These are phyloP conservation scores for Cantharis flavilabris DNA, from an alignment of 2,888 invertebrate genomes.

Conservation along the genomic window DNA sequence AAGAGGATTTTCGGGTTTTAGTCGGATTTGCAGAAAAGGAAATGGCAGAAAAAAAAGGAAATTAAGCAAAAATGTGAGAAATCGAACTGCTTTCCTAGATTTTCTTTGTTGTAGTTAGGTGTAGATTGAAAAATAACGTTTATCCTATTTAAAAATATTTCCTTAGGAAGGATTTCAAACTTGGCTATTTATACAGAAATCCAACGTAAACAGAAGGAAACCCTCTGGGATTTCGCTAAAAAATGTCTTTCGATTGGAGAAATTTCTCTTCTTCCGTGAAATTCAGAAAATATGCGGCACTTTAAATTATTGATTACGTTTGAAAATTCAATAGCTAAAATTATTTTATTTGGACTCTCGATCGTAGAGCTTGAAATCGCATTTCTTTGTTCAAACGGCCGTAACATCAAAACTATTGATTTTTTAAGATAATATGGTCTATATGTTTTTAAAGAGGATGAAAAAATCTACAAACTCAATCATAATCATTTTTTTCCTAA, in stretches of 20 bases:
- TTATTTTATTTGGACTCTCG: too few species aligned
- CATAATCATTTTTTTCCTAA: too few species aligned
- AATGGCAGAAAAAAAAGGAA: background rate
- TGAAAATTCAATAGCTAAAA: too few species aligned
- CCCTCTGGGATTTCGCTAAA: background rate
- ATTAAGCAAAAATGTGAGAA: background rate
- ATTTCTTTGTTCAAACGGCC: too few species aligned
- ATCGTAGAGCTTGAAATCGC: too few species aligned
- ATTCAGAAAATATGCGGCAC: too few species aligned
- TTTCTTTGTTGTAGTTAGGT: too few species aligned
- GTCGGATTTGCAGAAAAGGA: background rate
- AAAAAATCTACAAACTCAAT: too few species aligned
- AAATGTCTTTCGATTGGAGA: background rate
- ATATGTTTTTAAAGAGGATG: too few species aligned
- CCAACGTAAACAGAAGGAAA: background rate
- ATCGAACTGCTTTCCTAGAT: background rate
- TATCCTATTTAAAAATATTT: background rate
- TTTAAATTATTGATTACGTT: background rate
- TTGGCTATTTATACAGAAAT: background rate
- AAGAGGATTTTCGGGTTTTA: background rate
- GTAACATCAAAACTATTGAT: too few species aligned
- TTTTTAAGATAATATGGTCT: too few species aligned
- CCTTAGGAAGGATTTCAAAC: background rate
- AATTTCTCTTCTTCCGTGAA: background rate
- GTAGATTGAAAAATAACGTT: background rate